Evolutionary conservation across 2,888 invertebrate species (phyloP).

Genomic region (Chesias legatella): DNA sequence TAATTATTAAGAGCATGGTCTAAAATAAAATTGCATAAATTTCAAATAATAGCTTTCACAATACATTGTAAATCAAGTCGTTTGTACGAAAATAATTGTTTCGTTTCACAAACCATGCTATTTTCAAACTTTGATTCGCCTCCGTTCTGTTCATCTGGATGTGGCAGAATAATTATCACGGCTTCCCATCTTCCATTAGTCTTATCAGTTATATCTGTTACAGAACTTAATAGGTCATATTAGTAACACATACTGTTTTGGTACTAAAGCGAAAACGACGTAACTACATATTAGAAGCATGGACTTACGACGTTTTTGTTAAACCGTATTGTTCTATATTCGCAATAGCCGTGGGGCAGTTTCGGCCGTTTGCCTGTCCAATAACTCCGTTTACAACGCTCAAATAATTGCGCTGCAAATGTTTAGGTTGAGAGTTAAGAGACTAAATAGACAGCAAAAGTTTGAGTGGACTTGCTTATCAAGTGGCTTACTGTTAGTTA

Average conservation of each 20-base stretch:
- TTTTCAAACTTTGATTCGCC: too few relatives aligned
- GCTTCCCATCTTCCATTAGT: conserved; percentile 54
- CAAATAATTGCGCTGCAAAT: conserved; percentile 7
- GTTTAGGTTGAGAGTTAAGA: conserved; percentile 4
- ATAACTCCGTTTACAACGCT: conserved; percentile 25
- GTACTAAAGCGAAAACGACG: conserved; percentile 5
- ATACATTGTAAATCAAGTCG: too few relatives aligned
- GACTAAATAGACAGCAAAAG: conserved; percentile 15
- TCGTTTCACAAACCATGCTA: too few relatives aligned
- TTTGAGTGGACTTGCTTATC: conserved; percentile 31
- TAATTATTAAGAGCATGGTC: too few relatives aligned
- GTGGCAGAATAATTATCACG: conserved; percentile 46
- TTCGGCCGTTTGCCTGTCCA: conserved; percentile 25
- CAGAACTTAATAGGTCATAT: conserved; percentile 54
- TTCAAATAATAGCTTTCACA: too few relatives aligned
- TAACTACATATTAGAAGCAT: conserved; percentile 2
- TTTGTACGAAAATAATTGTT: too few relatives aligned
- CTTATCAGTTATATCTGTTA: conserved; percentile 46
- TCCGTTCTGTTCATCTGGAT: too few relatives aligned
- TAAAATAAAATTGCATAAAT: too few relatives aligned
- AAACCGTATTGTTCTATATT: conserved; percentile 12
- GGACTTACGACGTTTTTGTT: conserved; percentile 11
- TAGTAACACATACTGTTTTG: conserved; percentile 27
- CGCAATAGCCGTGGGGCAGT: conserved; percentile 20
- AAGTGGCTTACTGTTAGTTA: conserved; percentile 37